Percentiles rank a stretch among this genome's conserved stretches.
Evolutionary conservation across 2,797 vertebrate species (phyloP).

Genomic region (Thripadectes ignobilis): DNA sequence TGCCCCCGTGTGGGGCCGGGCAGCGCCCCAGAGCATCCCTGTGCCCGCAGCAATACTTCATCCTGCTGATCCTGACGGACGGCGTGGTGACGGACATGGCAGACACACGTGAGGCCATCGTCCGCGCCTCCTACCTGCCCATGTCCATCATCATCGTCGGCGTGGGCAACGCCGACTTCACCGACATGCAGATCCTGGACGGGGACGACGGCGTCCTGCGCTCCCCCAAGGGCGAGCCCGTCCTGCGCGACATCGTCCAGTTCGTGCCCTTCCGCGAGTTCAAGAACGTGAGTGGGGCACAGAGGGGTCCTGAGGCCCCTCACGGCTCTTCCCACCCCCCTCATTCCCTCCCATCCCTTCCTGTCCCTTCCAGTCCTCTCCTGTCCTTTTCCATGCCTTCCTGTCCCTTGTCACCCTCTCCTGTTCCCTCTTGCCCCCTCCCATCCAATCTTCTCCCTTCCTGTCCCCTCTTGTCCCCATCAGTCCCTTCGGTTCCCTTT

Average conservation of each 20-base stretch:
- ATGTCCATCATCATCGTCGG: slow-evolving; percentile 96
- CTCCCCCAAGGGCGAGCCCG: slow-evolving; percentile 89
- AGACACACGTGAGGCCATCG: slow-evolving; percentile 92
- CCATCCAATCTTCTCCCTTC: no score
- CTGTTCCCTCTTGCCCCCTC: background rate
- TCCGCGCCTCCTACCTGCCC: slow-evolving; percentile 90
- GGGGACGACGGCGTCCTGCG: slow-evolving; percentile 89
- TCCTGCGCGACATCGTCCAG: slow-evolving; percentile 92
- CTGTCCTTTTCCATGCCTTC: background rate
- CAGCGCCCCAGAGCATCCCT: background rate
- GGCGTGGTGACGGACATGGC: slow-evolving; percentile 95
- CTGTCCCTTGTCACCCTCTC: no score
- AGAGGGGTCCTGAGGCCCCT: background rate
- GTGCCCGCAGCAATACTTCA: slow-evolving; percentile 86
- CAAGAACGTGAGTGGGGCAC: slow-evolving; percentile 86
- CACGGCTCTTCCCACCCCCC: background rate
- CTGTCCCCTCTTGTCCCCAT: background rate
- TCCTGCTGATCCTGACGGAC: slow-evolving; percentile 93
- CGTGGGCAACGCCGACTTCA: slow-evolving; percentile 95
- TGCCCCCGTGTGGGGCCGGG: accelerated
- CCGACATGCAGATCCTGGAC: slow-evolving; percentile 94
- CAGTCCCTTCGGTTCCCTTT: background rate
- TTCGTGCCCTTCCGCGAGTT: slow-evolving; percentile 96
- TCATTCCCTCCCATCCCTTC: background rate
- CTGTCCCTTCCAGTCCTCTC: no score